phyloP scores from a whole-genome alignment of 1,140 invertebrate genomes.

The Armadillidium nasatum region DNA sequence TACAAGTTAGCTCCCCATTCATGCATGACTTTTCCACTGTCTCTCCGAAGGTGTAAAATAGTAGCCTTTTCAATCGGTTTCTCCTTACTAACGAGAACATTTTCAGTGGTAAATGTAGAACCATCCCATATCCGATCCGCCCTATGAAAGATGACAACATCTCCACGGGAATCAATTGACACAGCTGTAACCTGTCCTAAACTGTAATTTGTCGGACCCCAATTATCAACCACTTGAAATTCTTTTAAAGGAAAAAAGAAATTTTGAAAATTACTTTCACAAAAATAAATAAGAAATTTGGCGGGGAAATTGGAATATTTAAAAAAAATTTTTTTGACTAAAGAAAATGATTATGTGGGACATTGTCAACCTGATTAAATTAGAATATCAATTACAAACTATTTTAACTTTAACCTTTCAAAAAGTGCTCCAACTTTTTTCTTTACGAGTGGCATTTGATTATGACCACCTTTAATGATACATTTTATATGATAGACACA shows the following conservation, averaged over 20 bases:
- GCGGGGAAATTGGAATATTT: not conserved
- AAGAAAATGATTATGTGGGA: too few species aligned
- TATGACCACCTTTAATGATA: too few species aligned
- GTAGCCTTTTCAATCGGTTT: slow-evolving; percentile 69
- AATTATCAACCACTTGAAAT: slow-evolving; percentile 31
- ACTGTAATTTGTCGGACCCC: slow-evolving; percentile 50
- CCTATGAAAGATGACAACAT: slow-evolving; percentile 79
- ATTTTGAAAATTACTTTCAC: not conserved
- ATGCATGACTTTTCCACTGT: slow-evolving; percentile 64
- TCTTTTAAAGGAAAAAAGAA: slow-evolving; percentile 25
- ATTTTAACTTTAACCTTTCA: too few species aligned
- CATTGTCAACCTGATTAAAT: too few species aligned
- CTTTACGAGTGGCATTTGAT: too few species aligned
- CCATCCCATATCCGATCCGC: slow-evolving; percentile 65
- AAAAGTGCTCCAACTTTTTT: too few species aligned
- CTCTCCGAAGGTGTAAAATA: slow-evolving; percentile 63
- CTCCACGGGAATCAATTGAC: slow-evolving; percentile 65
- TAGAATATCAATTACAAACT: too few species aligned
- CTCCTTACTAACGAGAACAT: slow-evolving; percentile 56
- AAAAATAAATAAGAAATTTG: not conserved
- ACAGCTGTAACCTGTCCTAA: slow-evolving; percentile 77
- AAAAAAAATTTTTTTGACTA: slow-evolving; percentile 26
- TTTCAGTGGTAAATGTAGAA: slow-evolving; percentile 54
- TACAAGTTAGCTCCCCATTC: slow-evolving; percentile 72
- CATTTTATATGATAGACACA: too few species aligned